phyloP scores from a whole-genome alignment of 2,113 vertebrate genomes.

The Ctenomys sociabilis region DNA sequence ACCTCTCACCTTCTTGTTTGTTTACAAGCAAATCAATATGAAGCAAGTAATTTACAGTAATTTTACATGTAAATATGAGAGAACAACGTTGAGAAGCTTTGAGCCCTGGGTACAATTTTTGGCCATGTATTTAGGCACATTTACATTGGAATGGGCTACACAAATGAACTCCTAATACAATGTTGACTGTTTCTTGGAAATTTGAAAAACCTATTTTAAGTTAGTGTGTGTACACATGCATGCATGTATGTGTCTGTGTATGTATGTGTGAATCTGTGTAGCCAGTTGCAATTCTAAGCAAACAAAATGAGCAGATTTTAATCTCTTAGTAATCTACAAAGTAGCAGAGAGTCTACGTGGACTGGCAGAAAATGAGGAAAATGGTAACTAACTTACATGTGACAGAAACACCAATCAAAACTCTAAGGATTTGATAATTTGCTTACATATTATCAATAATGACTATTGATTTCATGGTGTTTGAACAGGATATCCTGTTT shows the following conservation, averaged over 20 bases:
- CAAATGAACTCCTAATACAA: not conserved
- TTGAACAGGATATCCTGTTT: too few species aligned
- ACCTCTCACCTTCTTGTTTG: too few species aligned
- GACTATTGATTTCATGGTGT: too few species aligned
- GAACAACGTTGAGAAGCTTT: not conserved
- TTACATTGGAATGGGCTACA: conserved; percentile 10
- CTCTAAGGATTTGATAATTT: not conserved
- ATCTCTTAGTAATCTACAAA: not conserved
- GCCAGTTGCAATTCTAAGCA: not conserved
- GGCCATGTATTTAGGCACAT: not conserved
- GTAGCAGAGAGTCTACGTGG: not conserved
- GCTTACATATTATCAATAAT: not conserved
- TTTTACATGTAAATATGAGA: conserved; percentile 41
- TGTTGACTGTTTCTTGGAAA: not conserved
- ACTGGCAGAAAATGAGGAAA: not conserved
- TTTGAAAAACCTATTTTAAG: not conserved
- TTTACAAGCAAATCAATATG: too few species aligned
- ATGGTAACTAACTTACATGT: not conserved
- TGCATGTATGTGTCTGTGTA: not conserved
- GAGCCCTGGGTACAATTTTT: conserved; percentile 20
- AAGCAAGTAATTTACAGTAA: too few species aligned
- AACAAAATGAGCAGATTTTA: conserved; percentile 8
- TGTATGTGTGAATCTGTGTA: not conserved
- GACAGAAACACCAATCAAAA: not conserved
- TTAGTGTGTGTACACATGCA: not conserved